phyloP scores from a whole-genome alignment of 2,888 invertebrate genomes.

The Mesorhabditis spiculigera region DNA sequence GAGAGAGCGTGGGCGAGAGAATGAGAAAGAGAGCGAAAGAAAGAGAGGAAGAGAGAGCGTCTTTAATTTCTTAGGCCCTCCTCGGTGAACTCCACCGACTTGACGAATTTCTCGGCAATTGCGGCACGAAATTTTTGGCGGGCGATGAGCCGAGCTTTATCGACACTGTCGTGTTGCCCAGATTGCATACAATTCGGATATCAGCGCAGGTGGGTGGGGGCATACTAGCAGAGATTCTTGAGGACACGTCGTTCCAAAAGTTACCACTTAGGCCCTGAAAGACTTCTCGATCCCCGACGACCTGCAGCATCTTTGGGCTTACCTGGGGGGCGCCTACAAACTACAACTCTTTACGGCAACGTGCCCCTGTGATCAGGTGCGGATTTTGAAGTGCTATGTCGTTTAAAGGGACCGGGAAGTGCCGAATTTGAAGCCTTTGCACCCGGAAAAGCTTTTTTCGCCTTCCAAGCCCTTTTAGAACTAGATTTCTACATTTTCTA shows the following conservation, averaged over 20 bases:
- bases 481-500: too few species aligned
- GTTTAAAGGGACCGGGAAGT: too few species aligned
- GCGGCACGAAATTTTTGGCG: conserved; percentile 59
- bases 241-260: too few species aligned
- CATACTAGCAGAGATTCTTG: too few species aligned
- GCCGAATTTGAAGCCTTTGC: too few species aligned
- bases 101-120: conserved; percentile 59
- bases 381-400: background rate
- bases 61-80: conserved; percentile 26
- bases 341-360: conserved; percentile 62
- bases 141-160: conserved; percentile 62
- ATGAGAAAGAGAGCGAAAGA: too few species aligned
- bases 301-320: conserved; percentile 61
- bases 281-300: conserved; percentile 62
- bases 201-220: conserved; percentile 47
- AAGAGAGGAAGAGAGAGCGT: background rate
- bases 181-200: conserved; percentile 65
- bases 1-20: too few species aligned
- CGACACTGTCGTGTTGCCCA: conserved; percentile 64
- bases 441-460: too few species aligned
- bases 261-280: conserved; percentile 61
- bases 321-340: conserved; percentile 62
- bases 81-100: conserved; percentile 61
- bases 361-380: conserved; percentile 63
- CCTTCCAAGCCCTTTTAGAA: too few species aligned